phyloP scores from a whole-genome alignment of 2,797 vertebrate species.

The Falco biarmicus region DNA sequence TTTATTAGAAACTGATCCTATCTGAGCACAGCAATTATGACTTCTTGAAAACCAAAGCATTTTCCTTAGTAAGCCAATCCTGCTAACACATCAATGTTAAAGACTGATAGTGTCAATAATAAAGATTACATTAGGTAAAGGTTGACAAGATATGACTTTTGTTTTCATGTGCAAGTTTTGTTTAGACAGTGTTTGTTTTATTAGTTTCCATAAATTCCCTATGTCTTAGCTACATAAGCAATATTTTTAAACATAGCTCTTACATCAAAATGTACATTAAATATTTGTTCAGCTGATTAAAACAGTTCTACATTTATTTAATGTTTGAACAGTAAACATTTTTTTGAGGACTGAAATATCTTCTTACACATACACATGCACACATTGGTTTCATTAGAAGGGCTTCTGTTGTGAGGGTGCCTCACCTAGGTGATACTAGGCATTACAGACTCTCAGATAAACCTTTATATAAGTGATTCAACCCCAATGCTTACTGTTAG shows the following conservation, averaged over 20 bases:
- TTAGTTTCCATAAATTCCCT: slow-evolving; percentile 73
- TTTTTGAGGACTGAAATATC: slow-evolving; percentile 75
- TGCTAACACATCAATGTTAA: background rate
- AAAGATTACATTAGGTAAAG: background rate
- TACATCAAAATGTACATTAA: slow-evolving; percentile 76
- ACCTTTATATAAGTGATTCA: background rate
- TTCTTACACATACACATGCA: slow-evolving; percentile 60
- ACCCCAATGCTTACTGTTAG: background rate
- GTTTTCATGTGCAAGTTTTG: background rate
- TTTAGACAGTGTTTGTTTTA: slow-evolving; percentile 70
- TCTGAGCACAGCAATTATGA: slow-evolving; percentile 35
- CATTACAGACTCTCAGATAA: background rate
- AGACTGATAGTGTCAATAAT: background rate
- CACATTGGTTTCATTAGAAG: slow-evolving; percentile 45
- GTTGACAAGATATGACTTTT: slow-evolving; percentile 36
- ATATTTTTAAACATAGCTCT: slow-evolving; percentile 75
- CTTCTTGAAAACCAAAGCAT: slow-evolving; percentile 51
- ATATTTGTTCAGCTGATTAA: slow-evolving; percentile 84
- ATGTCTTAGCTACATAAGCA: slow-evolving; percentile 57
- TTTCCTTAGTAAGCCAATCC: background rate
- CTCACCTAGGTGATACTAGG: background rate
- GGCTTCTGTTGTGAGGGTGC: slow-evolving; percentile 29
- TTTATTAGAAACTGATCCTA: slow-evolving; percentile 68
- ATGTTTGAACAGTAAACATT: slow-evolving; percentile 82
- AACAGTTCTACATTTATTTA: slow-evolving; percentile 81